Evolutionary conservation across 2,797 vertebrate species (phyloP).

Genomic region (Perodicticus potto): DNA sequence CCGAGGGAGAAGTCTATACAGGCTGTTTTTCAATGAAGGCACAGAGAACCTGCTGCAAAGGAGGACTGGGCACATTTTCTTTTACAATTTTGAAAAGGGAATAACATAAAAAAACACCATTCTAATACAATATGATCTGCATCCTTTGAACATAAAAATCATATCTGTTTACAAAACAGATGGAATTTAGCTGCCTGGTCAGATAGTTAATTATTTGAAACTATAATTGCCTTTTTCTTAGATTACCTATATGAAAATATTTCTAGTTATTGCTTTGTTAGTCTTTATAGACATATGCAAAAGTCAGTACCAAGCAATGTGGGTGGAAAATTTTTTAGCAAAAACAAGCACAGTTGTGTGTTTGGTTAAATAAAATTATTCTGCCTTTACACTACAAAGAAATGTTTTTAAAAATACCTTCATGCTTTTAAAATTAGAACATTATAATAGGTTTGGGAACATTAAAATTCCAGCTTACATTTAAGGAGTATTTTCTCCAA

Average conservation of each 20-base stretch:
- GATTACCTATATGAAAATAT: not conserved
- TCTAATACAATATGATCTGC: not conserved
- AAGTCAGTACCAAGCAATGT: conserved; percentile 35
- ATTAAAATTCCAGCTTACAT: conserved; percentile 13
- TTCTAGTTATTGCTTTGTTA: conserved; percentile 31
- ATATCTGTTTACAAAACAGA: not conserved
- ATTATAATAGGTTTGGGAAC: not conserved
- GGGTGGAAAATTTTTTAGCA: conserved; percentile 13
- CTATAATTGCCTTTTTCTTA: not conserved
- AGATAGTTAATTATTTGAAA: conserved; percentile 30
- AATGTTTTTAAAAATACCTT: not conserved
- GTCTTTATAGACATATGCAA: conserved; percentile 2
- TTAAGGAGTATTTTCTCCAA: not conserved
- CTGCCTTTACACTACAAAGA: conserved; percentile 4
- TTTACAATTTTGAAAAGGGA: not conserved
- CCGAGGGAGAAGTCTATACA: not conserved
- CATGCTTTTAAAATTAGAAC: not conserved
- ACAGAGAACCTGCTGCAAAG: not conserved
- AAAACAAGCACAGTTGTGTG: conserved; percentile 35
- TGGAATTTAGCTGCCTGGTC: not conserved
- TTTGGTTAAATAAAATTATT: conserved; percentile 54
- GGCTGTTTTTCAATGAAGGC: not conserved
- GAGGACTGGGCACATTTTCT: not conserved
- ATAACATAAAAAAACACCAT: not conserved
- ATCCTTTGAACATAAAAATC: not conserved